Evolutionary conservation across 2,888 invertebrate genomes (phyloP), one percentile per base, ranked within the genome.

Genomic region (Loripinus fragilis): DNA sequence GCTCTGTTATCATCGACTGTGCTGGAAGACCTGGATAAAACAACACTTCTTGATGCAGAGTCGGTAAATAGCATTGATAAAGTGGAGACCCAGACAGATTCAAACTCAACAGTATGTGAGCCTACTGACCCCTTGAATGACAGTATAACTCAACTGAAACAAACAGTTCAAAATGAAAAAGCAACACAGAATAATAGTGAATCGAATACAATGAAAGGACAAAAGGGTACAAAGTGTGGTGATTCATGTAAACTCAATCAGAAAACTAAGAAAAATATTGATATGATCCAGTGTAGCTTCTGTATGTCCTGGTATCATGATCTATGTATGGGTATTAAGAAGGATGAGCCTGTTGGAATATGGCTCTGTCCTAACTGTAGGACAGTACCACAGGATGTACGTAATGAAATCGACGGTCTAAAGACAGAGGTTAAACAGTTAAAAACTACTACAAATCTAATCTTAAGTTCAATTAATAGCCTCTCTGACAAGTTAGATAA

Each of bases 331-430:
- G 55, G 55, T 7, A 28, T 55, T 12, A 3, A 7, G 5, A 55
- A 55, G 28, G 55, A 55, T 55, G 55, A 55, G 5, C 55, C 55
- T 25, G 55, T 55, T 25, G 55, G 55, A 8, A 7, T 55, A 55
- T 55, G 55, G 55, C 30, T 55, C 3, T 55, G 55, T 28, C 2
- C 20, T 25, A 28, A 25, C 55, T 55, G 55, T 17, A 25, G 55
- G 10, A 25, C 23, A 25, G 55, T 55, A 17, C 55, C 55, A 25
- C 55, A 55, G 8, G 28, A 5, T 25, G 15, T 55, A 5, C 23
- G 17, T 8, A 17, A 3, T 10, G 30, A 28, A 3, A 25, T 55
- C 8, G 17, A 2, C 3, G 5, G 30, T 25, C 3, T 55, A 25
- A 55, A 25, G 20, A 55, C 5, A 7, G 55, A 55, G 23, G 55